Base-by-base conservation (phyloP, 2,113 vertebrate genomes). In the Cryptotis parvus region DNA sequence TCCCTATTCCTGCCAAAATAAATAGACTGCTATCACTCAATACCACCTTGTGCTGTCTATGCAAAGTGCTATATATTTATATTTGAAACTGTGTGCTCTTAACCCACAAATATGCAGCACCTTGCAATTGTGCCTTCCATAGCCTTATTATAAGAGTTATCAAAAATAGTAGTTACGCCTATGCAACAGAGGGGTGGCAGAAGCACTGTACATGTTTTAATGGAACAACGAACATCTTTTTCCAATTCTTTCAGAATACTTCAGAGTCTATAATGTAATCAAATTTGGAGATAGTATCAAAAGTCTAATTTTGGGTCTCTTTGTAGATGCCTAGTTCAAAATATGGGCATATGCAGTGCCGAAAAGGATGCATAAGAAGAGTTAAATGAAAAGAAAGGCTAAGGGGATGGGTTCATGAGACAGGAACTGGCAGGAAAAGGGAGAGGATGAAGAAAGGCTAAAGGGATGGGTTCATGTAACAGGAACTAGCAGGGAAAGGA, bases 81-180 rank as follows among this genome's bases (percentile, higher is more conserved):
- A 84, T n/a, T 87, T 45, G 68, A 69, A 94, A 84, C 77, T 87
- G 31, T 65, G 58, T 65, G 43, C n/a, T 70, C 74, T 20, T 88
- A 83, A 74, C 49, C 41, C 43, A 80, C 76, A 78, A 69, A 92
- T 70, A 70, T 10, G 43, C 65, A 74, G 63, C 43, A 22, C 6
- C 31, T 9, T 76, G 11, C 39, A 81, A 95, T 69, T 69, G 41
- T 61, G 20, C n/a, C 65, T 72, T 41, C 87, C 68, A 74, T 22
- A 65, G 18, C 26, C 43, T 76, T 45, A 83, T 72, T 72, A 43
- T 66, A 72, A 87, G 37, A 74, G 82, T 70, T 70, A 75, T 85
- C 16, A 31, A 90, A 94, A 65, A n/a, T 89, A 35, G 81, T 41
- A 41, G 79, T 85, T 12, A 65, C 22, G 87, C 12, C 12, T 41